These are phyloP conservation scores for Acropternis orthonyx DNA, from an alignment of 2,797 vertebrate species.

Conservation along the genomic window DNA sequence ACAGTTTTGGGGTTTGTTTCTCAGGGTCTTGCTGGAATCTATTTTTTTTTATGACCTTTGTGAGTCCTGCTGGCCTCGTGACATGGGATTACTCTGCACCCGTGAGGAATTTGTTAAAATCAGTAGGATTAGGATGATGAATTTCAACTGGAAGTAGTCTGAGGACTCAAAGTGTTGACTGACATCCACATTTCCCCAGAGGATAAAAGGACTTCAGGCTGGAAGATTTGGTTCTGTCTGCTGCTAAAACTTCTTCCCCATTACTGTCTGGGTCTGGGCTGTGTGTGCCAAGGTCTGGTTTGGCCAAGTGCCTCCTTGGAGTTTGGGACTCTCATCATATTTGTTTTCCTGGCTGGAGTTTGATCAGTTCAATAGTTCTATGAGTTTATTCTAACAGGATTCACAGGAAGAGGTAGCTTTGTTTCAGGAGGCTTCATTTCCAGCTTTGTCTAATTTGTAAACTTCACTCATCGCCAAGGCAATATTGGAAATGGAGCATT, in stretches of 20 bases:
- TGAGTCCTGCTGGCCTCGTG: background rate
- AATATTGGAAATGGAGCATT: background rate
- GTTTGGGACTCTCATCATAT: background rate
- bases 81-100: background rate
- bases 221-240: background rate
- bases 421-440: constrained; percentile 14
- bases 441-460: background rate
- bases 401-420: constrained; percentile 12
- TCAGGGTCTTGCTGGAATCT: background rate
- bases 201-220: background rate
- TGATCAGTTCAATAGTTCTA: background rate
- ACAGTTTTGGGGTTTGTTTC: background rate
- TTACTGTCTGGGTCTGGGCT: background rate
- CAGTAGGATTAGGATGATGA: background rate
- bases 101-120: background rate
- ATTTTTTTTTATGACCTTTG: background rate
- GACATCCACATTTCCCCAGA: background rate
- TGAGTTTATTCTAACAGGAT: background rate
- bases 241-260: background rate
- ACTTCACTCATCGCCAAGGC: constrained; percentile 23
- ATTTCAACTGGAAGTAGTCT: background rate
- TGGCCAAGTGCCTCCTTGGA: background rate
- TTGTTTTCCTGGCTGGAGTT: background rate
- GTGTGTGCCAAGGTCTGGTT: background rate
- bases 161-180: background rate